These are phyloP conservation scores for Sphaeramia orbicularis DNA, from an alignment of 2,797 vertebrate genomes.

Conservation along the genomic window DNA sequence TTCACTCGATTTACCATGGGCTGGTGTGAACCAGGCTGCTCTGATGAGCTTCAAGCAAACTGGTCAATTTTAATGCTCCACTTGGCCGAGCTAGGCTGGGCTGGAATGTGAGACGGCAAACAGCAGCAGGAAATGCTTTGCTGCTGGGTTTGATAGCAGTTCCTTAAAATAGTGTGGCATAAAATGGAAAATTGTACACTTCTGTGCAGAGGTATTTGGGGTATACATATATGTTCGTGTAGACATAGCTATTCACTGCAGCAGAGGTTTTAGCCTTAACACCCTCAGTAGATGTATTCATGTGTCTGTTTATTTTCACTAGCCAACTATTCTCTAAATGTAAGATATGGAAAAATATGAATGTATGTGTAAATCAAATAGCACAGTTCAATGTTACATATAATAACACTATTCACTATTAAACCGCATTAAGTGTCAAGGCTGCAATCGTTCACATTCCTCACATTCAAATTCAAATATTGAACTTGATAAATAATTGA, in stretches of 20 bases:
- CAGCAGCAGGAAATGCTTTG: conserved; percentile 53
- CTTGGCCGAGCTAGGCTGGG: conserved; percentile 41
- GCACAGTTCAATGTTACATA: too few relatives aligned
- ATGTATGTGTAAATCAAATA: too few relatives aligned
- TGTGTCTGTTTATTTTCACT: too few relatives aligned
- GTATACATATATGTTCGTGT: neutral
- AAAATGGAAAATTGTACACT: conserved; percentile 13
- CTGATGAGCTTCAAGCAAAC: conserved; percentile 54
- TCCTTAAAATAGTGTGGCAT: conserved; percentile 35
- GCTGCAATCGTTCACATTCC: too few relatives aligned
- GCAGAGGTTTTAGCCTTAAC: conserved; percentile 6
- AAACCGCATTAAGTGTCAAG: too few relatives aligned
- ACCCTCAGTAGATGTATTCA: neutral
- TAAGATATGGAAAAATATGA: too few relatives aligned
- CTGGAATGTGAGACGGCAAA: conserved; percentile 54
- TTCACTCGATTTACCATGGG: conserved; percentile 55
- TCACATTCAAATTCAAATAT: too few relatives aligned
- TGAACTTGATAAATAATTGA: too few relatives aligned
- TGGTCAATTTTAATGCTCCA: conserved; percentile 66
- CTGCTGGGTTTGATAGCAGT: conserved; percentile 37
- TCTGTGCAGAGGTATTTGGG: conserved; percentile 1
- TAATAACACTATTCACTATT: too few relatives aligned
- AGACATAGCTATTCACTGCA: conserved; percentile 19
- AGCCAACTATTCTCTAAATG: too few relatives aligned
- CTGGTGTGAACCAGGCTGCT: conserved; percentile 45